A percentile compares a stretch with the other conserved stretches of the same genome.
Conservation (phyloP, 1,140 invertebrate genomes). For the Ylistrum balloti region DNA sequence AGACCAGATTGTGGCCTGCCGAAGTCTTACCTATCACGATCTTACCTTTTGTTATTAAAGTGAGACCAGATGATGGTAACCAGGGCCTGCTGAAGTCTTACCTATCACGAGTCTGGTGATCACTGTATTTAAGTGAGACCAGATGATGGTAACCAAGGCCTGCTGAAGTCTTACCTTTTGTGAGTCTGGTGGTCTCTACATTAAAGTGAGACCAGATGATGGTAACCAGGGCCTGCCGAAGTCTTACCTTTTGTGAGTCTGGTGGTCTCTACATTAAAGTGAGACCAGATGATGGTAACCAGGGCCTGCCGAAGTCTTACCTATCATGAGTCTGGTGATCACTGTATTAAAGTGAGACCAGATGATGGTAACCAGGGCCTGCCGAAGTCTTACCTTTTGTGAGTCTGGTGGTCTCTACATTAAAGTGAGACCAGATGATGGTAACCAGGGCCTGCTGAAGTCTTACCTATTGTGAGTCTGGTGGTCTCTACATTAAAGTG, state of each 20-base stretch:
- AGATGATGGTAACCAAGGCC: slow-evolving; percentile 92
- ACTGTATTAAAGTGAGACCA: too few species aligned
- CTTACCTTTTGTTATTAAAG: slow-evolving; percentile 91
- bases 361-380: too few species aligned
- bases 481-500: too few species aligned
- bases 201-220: too few species aligned
- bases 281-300: neutral
- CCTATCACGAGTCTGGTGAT: slow-evolving; percentile 91
- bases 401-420: too few species aligned
- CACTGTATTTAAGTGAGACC: slow-evolving; percentile 91
- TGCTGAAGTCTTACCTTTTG: slow-evolving; percentile 87
- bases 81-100: slow-evolving; percentile 78
- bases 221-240: too few species aligned
- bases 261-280: too few species aligned
- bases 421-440: neutral
- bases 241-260: too few species aligned
- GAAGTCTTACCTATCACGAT: slow-evolving; percentile 88
- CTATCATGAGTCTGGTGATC: too few species aligned
- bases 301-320: neutral
- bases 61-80: slow-evolving; percentile 89
- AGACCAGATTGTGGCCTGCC: neutral
- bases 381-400: too few species aligned
- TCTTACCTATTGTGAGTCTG: too few species aligned
- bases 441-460: neutral
- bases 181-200: too few species aligned